phyloP scores from a whole-genome alignment of 2,797 vertebrate species.

The Ptychobarbus kaznakovi region DNA sequence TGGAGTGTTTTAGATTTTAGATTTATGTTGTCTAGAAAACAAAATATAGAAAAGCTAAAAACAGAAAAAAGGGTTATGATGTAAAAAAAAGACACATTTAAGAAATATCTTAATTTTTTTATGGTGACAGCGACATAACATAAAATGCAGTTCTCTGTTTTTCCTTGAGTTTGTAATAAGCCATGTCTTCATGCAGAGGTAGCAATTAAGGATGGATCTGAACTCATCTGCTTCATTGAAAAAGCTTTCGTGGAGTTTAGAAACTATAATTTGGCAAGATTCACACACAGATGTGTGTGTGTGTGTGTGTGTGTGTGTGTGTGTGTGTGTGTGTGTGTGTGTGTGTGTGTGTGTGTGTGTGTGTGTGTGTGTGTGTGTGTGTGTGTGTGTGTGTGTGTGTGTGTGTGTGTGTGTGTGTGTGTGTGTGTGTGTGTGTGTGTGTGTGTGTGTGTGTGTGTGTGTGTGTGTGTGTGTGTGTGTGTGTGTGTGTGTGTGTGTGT shows the following conservation, averaged over 20 bases:
- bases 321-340: conserved; percentile 24
- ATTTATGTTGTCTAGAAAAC: not conserved
- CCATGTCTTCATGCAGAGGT: conserved; percentile 72
- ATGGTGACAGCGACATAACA: not conserved
- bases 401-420: conserved; percentile 4
- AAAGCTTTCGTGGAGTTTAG: conserved; percentile 23
- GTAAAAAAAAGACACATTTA: not conserved
- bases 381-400: conserved; percentile 12
- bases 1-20: not conserved
- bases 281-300: not conserved
- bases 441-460: conserved; percentile 13
- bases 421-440: conserved; percentile 11
- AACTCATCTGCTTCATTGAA: conserved; percentile 18
- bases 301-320: conserved; percentile 25
- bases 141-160: conserved; percentile 57
- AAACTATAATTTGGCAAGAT: conserved; percentile 39
- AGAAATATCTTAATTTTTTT: not conserved
- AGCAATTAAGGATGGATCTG: conserved; percentile 68
- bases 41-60: not conserved
- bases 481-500: conserved; percentile 21
- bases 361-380: conserved; percentile 24
- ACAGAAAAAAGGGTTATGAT: not conserved
- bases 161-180: conserved; percentile 61
- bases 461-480: conserved; percentile 8
- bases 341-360: conserved; percentile 24